Evolutionary conservation across 2,113 vertebrate species (phyloP).

Genomic region (Microtus richardsoni): DNA sequence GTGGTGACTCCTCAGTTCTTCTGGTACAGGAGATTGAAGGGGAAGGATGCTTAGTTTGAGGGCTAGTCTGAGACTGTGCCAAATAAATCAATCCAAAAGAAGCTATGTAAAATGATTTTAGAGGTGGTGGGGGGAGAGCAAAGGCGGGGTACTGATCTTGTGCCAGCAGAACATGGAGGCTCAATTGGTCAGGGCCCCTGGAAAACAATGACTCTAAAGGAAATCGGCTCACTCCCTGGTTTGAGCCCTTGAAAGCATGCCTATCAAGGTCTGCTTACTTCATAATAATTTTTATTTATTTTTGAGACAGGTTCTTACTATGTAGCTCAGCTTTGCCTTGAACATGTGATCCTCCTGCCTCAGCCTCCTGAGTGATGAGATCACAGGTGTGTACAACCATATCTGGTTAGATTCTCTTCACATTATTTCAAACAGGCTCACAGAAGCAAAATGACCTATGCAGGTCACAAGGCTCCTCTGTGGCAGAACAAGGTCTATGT

Average conservation of each 20-base stretch:
- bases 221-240: not conserved
- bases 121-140: not conserved
- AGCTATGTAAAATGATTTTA: not conserved
- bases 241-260: not conserved
- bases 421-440: not conserved
- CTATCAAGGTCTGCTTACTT: not conserved
- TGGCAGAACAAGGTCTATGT: not conserved
- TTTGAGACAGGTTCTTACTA: not conserved
- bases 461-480: not conserved
- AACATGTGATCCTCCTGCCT: not conserved
- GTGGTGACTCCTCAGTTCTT: not conserved
- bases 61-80: not conserved
- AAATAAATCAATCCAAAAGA: not conserved
- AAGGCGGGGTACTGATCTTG: not conserved
- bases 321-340: not conserved
- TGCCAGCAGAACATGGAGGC: not conserved
- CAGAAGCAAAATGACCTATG: not conserved
- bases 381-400: not conserved
- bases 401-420: not conserved
- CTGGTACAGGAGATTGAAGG: not conserved
- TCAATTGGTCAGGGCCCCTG: too few species aligned
- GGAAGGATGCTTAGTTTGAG: not conserved
- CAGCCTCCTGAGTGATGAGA: not conserved
- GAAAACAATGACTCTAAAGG: not conserved
- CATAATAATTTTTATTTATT: not conserved